Evolutionary conservation across 2,113 vertebrate genomes (phyloP), one percentile per base, ranked within the genome.

Genomic region (Ancistrus triradiatus): DNA sequence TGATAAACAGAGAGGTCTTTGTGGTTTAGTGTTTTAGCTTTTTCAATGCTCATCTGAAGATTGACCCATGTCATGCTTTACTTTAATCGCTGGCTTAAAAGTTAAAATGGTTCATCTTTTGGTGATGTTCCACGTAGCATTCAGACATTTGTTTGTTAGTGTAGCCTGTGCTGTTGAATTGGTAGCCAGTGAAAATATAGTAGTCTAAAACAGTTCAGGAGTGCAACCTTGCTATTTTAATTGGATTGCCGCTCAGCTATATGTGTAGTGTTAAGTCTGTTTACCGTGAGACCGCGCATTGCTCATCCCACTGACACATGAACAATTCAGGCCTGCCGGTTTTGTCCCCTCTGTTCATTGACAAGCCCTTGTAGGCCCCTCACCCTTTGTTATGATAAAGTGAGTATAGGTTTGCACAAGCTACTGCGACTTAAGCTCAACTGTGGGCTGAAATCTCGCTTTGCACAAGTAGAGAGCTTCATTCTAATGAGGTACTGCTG

Each of bases 351-450:
- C 58, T 69, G 69, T 59, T 58, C 52, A 65, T 25, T 27, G 44
- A 59, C 55, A 63, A 72, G 19, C 47, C 65, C 55, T 57, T 43
- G 33, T 33, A 7, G 58, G 25, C 28, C 62, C 46, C 59, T 68
- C 53, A 28, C 25, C 70, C 60, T 76, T 80, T 80, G 78, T 80
- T 76, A 78, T 78, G 74, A 68, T 74, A 75, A 69, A 59, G 64
- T 47, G 14, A 27, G 38, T 52, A 44, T 56, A 63, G 13, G 61
- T 58, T 60, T 73, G 53, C 47, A 71, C 65, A 73, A 74, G 63
- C 62, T 63, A 47, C 55, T 21, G 53, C 53, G 35, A 69, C 35
- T 60, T 35, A 46, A 53, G 57, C 48, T 48, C 56, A 68, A 72
- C 60, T 66, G 53, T 58, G 37, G 60, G 52, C 46, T 63, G 61